Evolutionary conservation across 2,797 vertebrate species (phyloP), one percentile per base, ranked within the genome.

Genomic region (Synanceia verrucosa): DNA sequence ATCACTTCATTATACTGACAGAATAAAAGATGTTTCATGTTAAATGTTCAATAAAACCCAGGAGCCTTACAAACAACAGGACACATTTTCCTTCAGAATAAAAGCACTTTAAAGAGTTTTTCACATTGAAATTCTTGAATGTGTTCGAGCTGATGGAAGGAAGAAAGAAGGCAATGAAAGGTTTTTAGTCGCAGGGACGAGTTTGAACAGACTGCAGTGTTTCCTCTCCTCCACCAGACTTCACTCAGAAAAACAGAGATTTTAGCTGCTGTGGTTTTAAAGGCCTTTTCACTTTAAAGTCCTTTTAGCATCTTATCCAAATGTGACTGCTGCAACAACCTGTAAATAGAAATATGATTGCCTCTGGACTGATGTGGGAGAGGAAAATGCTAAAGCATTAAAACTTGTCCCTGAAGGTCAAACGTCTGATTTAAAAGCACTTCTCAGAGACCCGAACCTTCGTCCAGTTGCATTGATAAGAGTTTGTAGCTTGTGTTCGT

Each of bases 401-500:
- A 67, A 83, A 65, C 77, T 53, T 18, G 47, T 73, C 68, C 51
- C 65, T 57, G 48, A 41, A 57, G 9, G 33, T 79, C 63, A 70
- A 64, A 83, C 60, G 14, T 73, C 43, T 1, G 47, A 68, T 65
- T 78, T 61, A 77, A 87, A 86, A 87, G 85, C 85, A 85, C 82
- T 86, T 89, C 34, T 71, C 67, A 79, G 84, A 46, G 60, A 46
- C 52, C 29, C 14, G 5, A 51, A 48, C 37, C 4, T 16, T 31
- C 24, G n/a, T 43, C 67, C 57, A 18, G 62, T 86, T 89, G 88
- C 89, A 88, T 88, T 83, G 82, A 86, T 86, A 66, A 64, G 60
- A 62, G 82, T 81, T 75, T 71, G 77, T 84, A 78, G 69, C 70
- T 78, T 67, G 59, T 60, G 76, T 79, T 85, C 78, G 13, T 78